Conservation (phyloP, 2,797 vertebrate genomes). For the Lithobates sylvaticus region DNA sequence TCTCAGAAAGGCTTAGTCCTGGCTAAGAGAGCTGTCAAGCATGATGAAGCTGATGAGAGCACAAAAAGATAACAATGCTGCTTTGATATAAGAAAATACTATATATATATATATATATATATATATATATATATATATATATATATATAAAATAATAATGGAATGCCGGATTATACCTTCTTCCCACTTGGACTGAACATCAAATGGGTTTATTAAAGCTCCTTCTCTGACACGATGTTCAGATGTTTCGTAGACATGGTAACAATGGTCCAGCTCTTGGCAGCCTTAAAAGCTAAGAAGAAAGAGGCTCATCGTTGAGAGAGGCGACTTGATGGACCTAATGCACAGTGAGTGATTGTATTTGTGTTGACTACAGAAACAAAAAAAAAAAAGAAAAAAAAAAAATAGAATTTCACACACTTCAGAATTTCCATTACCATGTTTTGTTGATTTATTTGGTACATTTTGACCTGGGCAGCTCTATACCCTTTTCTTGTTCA, state of each 20-base stretch:
- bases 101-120: too few species aligned
- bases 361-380: not conserved
- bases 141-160: too few species aligned
- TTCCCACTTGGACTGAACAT: not conserved
- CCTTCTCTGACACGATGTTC: not conserved
- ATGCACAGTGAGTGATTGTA: not conserved
- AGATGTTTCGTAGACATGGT: too few species aligned
- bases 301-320: not conserved
- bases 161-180: too few species aligned
- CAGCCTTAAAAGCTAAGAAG: not conserved
- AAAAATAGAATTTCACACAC: not conserved
- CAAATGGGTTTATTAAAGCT: not conserved
- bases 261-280: not conserved
- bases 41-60: slow-evolving; percentile 7
- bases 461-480: too few species aligned
- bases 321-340: not conserved
- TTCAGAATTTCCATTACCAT: too few species aligned
- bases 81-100: slow-evolving; percentile 7
- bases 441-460: too few species aligned
- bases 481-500: too few species aligned
- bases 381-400: not conserved
- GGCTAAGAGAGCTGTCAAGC: slow-evolving; percentile 18
- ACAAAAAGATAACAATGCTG: not conserved
- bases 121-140: too few species aligned
- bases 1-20: slow-evolving; percentile 12